phyloP scores from a whole-genome alignment of 2,888 invertebrate species.

The Synergus itoensis region DNA sequence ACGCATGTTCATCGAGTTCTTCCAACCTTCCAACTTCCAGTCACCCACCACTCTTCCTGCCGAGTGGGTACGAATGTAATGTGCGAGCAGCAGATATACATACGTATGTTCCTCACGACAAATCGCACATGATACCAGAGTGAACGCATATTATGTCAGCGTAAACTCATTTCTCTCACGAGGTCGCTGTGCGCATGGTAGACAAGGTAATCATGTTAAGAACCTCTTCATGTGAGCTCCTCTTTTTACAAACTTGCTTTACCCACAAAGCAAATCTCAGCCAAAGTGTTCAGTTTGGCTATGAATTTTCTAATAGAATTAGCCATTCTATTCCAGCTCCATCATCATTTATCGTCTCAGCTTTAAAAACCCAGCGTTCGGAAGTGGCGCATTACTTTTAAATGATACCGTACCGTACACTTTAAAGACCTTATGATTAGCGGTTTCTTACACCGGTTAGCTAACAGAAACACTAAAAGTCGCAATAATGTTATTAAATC shows the following conservation, averaged over 20 bases:
- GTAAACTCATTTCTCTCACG: constrained; percentile 40
- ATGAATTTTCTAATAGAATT: constrained; percentile 2
- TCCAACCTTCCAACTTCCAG: constrained; percentile 22
- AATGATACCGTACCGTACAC: too few relatives aligned
- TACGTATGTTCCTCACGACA: constrained; percentile 34
- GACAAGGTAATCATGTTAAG: constrained; percentile 27
- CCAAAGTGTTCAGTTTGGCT: constrained; percentile 16
- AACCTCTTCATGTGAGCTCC: constrained; percentile 30
- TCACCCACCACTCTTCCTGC: constrained; percentile 16
- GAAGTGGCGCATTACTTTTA: too few relatives aligned
- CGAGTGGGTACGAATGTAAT: constrained; percentile 10
- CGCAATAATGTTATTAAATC: neutral
- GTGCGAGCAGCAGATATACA: neutral
- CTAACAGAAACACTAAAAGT: neutral
- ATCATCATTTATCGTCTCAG: too few relatives aligned
- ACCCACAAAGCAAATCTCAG: constrained; percentile 30
- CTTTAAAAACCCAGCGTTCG: too few relatives aligned
- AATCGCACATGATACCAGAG: constrained; percentile 34
- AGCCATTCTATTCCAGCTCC: neutral
- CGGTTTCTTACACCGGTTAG: neutral
- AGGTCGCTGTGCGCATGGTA: constrained; percentile 34
- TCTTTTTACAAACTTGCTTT: too few relatives aligned
- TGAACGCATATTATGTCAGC: constrained; percentile 43
- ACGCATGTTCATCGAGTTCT: constrained; percentile 36
- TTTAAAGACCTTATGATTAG: neutral